Conservation (phyloP, 2,888 invertebrate species). For the Choreutis nemorana region DNA sequence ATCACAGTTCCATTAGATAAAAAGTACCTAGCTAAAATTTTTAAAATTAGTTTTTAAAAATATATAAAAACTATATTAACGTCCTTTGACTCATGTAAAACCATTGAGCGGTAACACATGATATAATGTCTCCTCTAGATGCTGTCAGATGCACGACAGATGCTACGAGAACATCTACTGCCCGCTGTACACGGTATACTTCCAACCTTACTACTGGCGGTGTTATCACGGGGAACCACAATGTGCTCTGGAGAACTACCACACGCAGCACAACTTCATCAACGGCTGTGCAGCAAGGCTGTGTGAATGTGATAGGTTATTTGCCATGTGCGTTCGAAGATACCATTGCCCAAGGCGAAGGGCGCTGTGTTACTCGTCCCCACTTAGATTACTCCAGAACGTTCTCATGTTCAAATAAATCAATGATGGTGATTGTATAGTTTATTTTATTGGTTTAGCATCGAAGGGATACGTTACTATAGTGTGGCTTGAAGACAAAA, state of each 20-base stretch:
- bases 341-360: conserved; percentile 78
- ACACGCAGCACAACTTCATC: conserved; percentile 30
- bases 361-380: conserved; percentile 77
- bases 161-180: conserved; percentile 85
- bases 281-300: conserved; percentile 78
- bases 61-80: not conserved
- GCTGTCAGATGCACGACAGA: conserved; percentile 86
- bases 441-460: too few relatives aligned
- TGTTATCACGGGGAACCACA: conserved; percentile 80
- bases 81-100: not conserved
- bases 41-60: too few relatives aligned
- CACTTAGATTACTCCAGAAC: conserved; percentile 78
- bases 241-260: conserved; percentile 70
- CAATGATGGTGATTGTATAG: too few relatives aligned
- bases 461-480: too few relatives aligned
- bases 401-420: conserved; percentile 73
- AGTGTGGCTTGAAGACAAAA: too few relatives aligned
- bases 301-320: conserved; percentile 83
- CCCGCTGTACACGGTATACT: conserved; percentile 81
- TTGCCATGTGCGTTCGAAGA: conserved; percentile 80
- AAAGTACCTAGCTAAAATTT: too few relatives aligned
- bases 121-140: conserved; percentile 64
- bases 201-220: conserved; percentile 89
- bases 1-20: too few relatives aligned
- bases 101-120: too few relatives aligned